Evolutionary conservation across 2,113 vertebrate species (phyloP).

Genomic region (Carollia perspicillata): DNA sequence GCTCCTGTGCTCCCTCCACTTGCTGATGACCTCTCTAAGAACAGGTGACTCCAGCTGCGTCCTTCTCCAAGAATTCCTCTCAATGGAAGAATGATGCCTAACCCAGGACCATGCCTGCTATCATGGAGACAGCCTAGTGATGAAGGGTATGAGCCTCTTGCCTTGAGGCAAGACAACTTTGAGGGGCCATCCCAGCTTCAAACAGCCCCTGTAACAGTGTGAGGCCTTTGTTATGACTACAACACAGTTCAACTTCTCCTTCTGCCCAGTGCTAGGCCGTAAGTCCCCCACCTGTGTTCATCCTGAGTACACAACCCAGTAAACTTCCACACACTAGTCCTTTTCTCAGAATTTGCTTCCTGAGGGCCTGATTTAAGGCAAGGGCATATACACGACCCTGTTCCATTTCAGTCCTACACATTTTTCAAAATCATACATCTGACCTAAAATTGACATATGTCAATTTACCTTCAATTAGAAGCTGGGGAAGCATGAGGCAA

Average conservation of each 20-base stretch:
- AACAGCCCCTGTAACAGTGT: neutral
- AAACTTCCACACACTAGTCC: neutral
- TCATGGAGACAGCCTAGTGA: neutral
- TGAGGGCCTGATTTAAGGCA: neutral
- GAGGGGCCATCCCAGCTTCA: neutral
- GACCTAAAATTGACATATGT: neutral
- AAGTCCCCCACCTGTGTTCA: neutral
- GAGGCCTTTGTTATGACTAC: neutral
- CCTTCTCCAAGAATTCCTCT: neutral
- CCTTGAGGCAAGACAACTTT: neutral
- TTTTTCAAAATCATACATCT: neutral
- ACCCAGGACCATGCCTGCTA: fast-evolving
- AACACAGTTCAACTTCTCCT: neutral
- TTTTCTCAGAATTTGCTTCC: neutral
- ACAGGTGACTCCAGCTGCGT: neutral
- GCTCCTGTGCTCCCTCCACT: fast-evolving
- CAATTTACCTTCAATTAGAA: neutral
- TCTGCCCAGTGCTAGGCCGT: neutral
- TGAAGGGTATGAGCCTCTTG: neutral
- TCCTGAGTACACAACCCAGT: neutral
- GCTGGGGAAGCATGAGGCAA: neutral
- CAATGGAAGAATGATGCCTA: neutral
- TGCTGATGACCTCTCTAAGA: neutral
- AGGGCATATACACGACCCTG: neutral
- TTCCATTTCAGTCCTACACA: neutral